Evolutionary conservation across 2,113 vertebrate genomes (phyloP), one percentile per base, ranked within the genome.

Genomic region (Chaetodon auriga): DNA sequence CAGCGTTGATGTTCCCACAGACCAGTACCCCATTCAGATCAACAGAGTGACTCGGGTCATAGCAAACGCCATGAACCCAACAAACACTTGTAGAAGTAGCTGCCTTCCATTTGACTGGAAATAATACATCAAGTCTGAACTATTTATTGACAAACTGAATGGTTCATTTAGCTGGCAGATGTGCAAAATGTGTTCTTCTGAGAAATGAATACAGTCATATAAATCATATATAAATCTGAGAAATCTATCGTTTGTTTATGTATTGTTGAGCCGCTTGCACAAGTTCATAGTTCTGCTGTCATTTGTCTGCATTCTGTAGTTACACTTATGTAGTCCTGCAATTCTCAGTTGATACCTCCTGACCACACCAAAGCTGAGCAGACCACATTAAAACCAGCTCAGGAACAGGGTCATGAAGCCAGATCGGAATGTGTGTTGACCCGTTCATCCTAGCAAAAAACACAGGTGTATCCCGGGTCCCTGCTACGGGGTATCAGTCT

Each of bases 361-460:
- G 3, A 23, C 71, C 35, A 53, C 51, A 38, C 21, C 10, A 10
- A 41, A 66, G 18, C 57, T 49, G 38, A 70, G 48, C 21, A 55
- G 61, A 68, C n/a, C 14, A 46, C 43, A 41, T 69, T 73, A 38
- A 80, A 76, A 63, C 35, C 36, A 69, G 62, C 46, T 46, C 36
- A 62, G 30, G 10, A 62, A 21, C 65, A 61, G 60, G 15, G 4
- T 66, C 25, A 13, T 60, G 68, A 55, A 74, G 46, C 72, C 43
- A 49, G 53, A 23, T 48, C 3, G 2, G 23, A 54, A 55, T 15
- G 3, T 65, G 55, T 69, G 78, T 78, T 87, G 81, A 78, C 62
- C 69, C 43, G 9, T 65, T 65, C 46, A 84, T 35, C 76, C 62
- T 75, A 69, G 68, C 69, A 83, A 86, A 65, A 85, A 83, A 79